A percentile compares a stretch with the other conserved stretches of the same genome.
Evolutionary conservation across 2,113 vertebrate genomes (phyloP).

Genomic region (Hypocryptadius cinnamomeus): DNA sequence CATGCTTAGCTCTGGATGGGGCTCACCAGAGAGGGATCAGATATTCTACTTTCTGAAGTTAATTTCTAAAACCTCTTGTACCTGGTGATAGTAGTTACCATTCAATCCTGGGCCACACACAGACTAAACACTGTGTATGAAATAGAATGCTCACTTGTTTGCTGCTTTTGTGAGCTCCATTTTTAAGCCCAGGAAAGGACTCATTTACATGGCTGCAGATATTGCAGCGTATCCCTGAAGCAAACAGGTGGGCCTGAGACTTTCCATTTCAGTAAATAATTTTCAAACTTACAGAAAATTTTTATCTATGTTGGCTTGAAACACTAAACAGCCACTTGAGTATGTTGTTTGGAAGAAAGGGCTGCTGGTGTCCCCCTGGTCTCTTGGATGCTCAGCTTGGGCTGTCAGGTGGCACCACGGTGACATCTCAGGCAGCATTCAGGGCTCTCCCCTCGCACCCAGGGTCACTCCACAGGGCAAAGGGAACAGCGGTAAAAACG

Average conservation of each 20-base stretch:
- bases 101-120: not conserved
- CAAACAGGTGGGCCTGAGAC: not conserved
- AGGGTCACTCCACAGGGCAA: not conserved
- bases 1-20: not conserved
- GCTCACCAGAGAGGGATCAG: not conserved
- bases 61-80: not conserved
- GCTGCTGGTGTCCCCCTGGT: not conserved
- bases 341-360: not conserved
- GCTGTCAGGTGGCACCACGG: rapidly evolving
- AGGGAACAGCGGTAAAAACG: rapidly evolving
- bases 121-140: not conserved
- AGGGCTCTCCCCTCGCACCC: not conserved
- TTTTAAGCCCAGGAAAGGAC: not conserved
- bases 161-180: not conserved
- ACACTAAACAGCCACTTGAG: not conserved
- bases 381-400: not conserved
- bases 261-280: not conserved
- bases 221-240: not conserved
- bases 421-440: rapidly evolving
- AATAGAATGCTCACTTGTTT: not conserved
- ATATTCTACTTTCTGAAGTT: not conserved
- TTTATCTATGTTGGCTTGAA: not conserved
- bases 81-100: not conserved
- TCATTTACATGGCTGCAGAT: rapidly evolving
- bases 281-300: not conserved